Evolutionary conservation across 1,140 invertebrate species (phyloP), one percentile per base, ranked within the genome.

Genomic region (Bombus consobrinus): DNA sequence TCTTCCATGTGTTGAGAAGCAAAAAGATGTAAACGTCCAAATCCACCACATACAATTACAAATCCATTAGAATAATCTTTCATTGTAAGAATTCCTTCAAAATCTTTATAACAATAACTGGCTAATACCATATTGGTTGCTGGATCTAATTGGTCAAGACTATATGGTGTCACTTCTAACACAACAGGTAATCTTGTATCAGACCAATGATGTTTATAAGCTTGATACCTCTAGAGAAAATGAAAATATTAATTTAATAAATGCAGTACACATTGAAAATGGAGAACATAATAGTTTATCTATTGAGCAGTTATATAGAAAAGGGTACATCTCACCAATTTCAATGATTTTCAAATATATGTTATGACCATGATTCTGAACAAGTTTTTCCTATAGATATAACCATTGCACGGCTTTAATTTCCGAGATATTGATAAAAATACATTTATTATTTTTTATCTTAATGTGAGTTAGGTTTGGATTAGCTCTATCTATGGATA

Each of bases 201-300:
- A 77, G 98, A 98, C 98, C 99, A 99, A 92, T 99, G 98, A 92
- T 98, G 97, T 95, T 99, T 99, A 93, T 97, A 98, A 18, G 98
- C 98, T 96, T 98, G 97, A 94, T 98, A 99, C 93, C 97, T 97
- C 98, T 99, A 95, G 80, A 96, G 95, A 93, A 91, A 90, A 41
- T 89, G 88, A 76, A 80, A 79, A 74, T 85, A 76, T 86, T 39
- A 37, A 39, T 85, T 74, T 39, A 59, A 62, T 79, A 73, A 32
- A 57, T 66, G 12, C 4, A 25, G 28, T 62, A 62, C 28, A 62
- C 59, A 13, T 8, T 53, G 6, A 53, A 22, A 53, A 53, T 53
- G 47, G 5, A 0, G 0, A 22, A 53, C 6, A 53, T 53, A 22
- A 53, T 53, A 53, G 18, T 53, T 22, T 53, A 53, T 8, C 18